Base-by-base conservation (phyloP, 2,113 vertebrate genomes). In the Limnothrissa miodon region DNA sequence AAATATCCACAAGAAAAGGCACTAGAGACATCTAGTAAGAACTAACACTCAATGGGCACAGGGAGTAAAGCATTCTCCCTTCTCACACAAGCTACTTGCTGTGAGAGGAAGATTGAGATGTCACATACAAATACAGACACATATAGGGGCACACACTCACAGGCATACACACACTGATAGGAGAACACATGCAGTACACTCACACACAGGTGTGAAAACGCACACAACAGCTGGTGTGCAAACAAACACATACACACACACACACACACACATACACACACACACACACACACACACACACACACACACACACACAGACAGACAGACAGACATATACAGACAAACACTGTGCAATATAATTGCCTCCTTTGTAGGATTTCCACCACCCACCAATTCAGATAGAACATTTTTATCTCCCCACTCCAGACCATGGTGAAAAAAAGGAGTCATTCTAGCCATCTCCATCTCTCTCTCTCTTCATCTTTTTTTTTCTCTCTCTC, bases 351-450 rank as follows among this genome's bases (percentile, higher is more conserved):
- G 90, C 90, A 90, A 90, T 85, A 84, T 89, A 87, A 92, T 92
- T 91, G 90, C 84, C 84, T 90, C 81, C 88, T 91, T 90, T 91
- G 90, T 91, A 81, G 85, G 90, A 74, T 85, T 85, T 80, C 85
- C 87, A 85, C 89, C 90, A 87, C 90, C 88, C 87, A 90, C 89
- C 92, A 92, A 92, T 90, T 93, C 90, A 88, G 87, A 93, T 90
- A 85, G 81, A 85, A 86, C 83, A 45, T 88, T 89, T 92, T 93
- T 93, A 92, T 94, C 90, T 89, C 83, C 45, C 45, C 82, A 85
- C 85, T 85, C 88, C 89, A 92, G 89, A 87, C 89, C 42, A 80
- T 87, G 78, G 39, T 80, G 85, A 85, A 83, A 83, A n/a, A 81
- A 66, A 82, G 84, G 85, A 85, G 79, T 66, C 25, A 25, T 15